These are phyloP conservation scores for Scolopax bukidnonensis DNA, from an alignment of 2,797 vertebrate species.

Conservation along the genomic window DNA sequence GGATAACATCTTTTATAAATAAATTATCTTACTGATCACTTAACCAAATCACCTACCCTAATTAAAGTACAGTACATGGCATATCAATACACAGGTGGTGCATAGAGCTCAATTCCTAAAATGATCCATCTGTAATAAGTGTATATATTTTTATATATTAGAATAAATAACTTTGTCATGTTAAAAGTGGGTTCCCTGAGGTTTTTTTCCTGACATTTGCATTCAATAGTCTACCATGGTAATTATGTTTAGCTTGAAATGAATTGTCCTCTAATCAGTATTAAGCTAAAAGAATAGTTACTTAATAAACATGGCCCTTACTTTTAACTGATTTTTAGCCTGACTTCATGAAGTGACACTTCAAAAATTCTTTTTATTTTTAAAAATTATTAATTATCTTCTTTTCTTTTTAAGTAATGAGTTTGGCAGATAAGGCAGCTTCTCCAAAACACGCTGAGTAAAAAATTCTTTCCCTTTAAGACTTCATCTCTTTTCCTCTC, in stretches of 20 bases:
- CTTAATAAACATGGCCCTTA: background rate
- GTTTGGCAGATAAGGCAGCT: background rate
- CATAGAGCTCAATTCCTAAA: background rate
- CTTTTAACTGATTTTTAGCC: background rate
- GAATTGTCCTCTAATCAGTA: background rate
- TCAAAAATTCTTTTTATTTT: background rate
- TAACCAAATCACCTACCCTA: conserved; percentile 1
- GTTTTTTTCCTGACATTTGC: background rate
- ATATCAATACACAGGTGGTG: background rate
- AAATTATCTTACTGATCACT: conserved; percentile 27
- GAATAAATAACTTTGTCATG: background rate
- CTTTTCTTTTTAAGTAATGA: background rate
- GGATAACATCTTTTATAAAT: conserved; percentile 26
- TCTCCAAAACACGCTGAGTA: background rate
- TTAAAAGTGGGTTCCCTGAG: background rate
- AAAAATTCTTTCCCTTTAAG: background rate
- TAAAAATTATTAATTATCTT: background rate
- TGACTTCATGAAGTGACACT: background rate
- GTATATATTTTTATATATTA: background rate
- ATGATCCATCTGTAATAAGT: background rate
- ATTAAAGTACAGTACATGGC: background rate
- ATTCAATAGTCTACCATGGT: background rate
- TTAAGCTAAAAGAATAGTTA: background rate
- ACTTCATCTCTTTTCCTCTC: background rate
- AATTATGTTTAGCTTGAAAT: background rate